phyloP scores from a whole-genome alignment of 2,888 invertebrate species.

The Pharmacophagus antenor region DNA sequence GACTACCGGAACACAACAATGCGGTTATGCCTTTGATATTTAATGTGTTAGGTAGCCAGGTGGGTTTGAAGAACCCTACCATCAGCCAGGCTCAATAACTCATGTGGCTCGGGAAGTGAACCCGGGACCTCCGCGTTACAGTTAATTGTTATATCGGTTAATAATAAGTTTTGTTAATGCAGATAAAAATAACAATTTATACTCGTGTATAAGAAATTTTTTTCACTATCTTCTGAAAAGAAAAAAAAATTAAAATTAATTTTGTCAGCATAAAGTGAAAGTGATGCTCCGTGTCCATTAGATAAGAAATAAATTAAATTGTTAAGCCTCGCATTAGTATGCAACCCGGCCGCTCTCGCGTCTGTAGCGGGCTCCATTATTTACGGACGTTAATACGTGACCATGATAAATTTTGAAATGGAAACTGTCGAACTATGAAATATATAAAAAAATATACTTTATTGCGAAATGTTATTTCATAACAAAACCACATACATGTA shows the following conservation, averaged over 20 bases:
- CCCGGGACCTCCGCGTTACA: too few species aligned
- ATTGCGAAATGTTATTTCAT: neutral
- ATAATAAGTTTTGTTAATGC: too few species aligned
- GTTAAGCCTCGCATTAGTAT: constrained; percentile 11
- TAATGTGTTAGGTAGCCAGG: too few species aligned
- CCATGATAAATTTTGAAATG: constrained; percentile 2
- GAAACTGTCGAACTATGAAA: neutral
- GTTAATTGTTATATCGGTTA: too few species aligned
- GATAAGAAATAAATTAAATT: constrained; percentile 13
- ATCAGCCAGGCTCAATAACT: too few species aligned
- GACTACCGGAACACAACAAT: too few species aligned
- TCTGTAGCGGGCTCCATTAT: neutral
- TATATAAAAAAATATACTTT: neutral
- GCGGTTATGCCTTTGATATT: too few species aligned
- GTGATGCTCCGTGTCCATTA: neutral
- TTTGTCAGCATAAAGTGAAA: too few species aligned
- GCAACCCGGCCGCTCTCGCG: neutral
- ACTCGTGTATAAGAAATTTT: too few species aligned
- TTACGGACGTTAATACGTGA: constrained; percentile 10
- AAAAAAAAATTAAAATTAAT: neutral
- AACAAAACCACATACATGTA: neutral
- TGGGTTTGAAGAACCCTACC: too few species aligned
- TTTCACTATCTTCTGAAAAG: neutral
- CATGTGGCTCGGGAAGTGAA: too few species aligned
- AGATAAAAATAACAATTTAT: too few species aligned